Evolutionary conservation across 2,888 invertebrate genomes (phyloP).

Genomic region (Micropterix aruncella): DNA sequence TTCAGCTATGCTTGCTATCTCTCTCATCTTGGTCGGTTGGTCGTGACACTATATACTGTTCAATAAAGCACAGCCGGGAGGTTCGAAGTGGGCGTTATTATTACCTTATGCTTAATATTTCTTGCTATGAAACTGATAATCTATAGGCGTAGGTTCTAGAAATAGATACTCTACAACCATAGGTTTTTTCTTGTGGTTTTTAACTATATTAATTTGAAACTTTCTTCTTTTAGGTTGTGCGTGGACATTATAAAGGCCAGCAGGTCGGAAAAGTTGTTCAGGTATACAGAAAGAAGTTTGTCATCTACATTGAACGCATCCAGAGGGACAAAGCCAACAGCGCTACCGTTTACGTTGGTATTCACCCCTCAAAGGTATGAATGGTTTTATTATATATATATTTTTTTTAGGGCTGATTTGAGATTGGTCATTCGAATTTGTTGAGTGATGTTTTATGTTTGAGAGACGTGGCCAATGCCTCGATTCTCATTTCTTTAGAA

Average conservation of each 20-base stretch:
- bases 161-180: too few species aligned
- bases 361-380: conserved; percentile 94
- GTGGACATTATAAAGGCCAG: conserved; percentile 98
- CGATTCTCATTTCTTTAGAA: too few species aligned
- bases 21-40: too few species aligned
- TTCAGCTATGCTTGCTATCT: too few species aligned
- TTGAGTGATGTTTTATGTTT: background rate
- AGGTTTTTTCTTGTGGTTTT: too few species aligned
- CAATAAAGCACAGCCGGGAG: too few species aligned
- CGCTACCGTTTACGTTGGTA: conserved; percentile 95
- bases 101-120: too few species aligned
- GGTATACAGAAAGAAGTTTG: conserved; percentile 98
- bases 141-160: too few species aligned
- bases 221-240: conserved; percentile 67
- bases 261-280: conserved; percentile 98
- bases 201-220: too few species aligned
- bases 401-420: conserved; percentile 6
- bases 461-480: background rate
- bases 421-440: background rate
- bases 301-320: conserved; percentile 97
- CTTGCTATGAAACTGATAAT: too few species aligned
- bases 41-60: too few species aligned
- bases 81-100: too few species aligned
- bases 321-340: conserved; percentile 99
- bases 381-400: conserved; percentile 4